Evolutionary conservation across 2,888 invertebrate genomes (phyloP), one percentile per base, ranked within the genome.

Genomic region (Drosophila diplacantha): DNA sequence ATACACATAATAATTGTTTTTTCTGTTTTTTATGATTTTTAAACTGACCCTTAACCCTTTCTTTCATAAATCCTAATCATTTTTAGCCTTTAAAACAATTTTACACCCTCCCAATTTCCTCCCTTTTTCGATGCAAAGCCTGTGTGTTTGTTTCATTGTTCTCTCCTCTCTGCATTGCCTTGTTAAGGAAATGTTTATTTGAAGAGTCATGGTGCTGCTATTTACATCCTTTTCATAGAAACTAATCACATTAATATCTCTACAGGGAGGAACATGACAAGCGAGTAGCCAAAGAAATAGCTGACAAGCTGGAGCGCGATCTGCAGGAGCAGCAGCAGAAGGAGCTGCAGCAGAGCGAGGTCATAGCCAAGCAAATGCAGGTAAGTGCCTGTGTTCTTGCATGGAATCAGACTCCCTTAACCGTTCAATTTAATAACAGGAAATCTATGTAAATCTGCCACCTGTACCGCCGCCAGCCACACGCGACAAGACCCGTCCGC

Each of bases 221-320:
- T 22, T 26, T 16, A 14, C 26, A 26, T 16, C 16, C 7, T 22
- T 44, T 58, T 22, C 22, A 41, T 24, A 12, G 29, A 60, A 44
- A 22, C 43, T 58, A 58, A 58, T 58, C 43, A 44, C 35, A 24
- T 24, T 22, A 22, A 31, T 12, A 24, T 60, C 61, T 44, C 35
- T n/a, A 0, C 74, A 92, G 92, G 83, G 93, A 93, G 87, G 92
- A 92, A 78, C 89, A 91, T 69, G 94, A 94, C 86, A 92, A 91
- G 49, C 87, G 90, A 69, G 88, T 93, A 34, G 94, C 94, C 31
- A 90, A 91, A 79, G 90, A 92, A 83, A 88, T 93, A 56, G 93
- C 94, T 32, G 90, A 92, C 65, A 91, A 92, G 75, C 85, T 93
- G 41, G 91, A 92, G 80, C 86, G 89, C 47, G 91, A 91, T 72